Evolutionary conservation across 2,888 invertebrate genomes (phyloP).

Genomic region (Hydraecia micacea): DNA sequence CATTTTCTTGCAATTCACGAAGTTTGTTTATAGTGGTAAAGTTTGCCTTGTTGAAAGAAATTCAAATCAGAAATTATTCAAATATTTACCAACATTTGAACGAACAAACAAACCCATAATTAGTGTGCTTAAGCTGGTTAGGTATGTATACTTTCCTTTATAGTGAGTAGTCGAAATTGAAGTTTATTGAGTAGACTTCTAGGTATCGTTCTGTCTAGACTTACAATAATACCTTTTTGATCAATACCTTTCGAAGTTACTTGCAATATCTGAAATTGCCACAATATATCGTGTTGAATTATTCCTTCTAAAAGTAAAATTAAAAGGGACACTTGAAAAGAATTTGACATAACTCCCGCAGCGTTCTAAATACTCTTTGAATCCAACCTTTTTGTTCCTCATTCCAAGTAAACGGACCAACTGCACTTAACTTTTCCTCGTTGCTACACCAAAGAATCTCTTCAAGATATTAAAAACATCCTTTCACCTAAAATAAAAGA

Average conservation of each 20-base stretch:
- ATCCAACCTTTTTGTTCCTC: slow-evolving; percentile 26
- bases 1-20: not conserved
- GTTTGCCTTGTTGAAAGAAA: slow-evolving; percentile 1
- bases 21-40: slow-evolving; percentile 5
- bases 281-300: not conserved
- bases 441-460: slow-evolving; percentile 18
- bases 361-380: slow-evolving; percentile 25
- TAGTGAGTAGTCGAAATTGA: slow-evolving; percentile 21
- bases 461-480: slow-evolving; percentile 53
- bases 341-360: slow-evolving; percentile 24
- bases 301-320: not conserved
- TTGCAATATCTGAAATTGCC: not conserved
- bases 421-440: slow-evolving; percentile 35
- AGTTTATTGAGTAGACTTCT: slow-evolving; percentile 23
- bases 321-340: not conserved
- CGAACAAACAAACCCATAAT: slow-evolving; percentile 60
- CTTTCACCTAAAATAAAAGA: slow-evolving; percentile 48
- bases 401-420: slow-evolving; percentile 28
- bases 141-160: not conserved
- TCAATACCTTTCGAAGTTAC: slow-evolving; percentile 9
- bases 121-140: slow-evolving; percentile 34
- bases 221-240: slow-evolving; percentile 6
- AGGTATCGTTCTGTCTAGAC: slow-evolving; percentile 41
- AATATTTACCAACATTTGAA: slow-evolving; percentile 38
- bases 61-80: slow-evolving; percentile 28